A percentile compares a stretch with the other conserved stretches of the same genome.
Conservation (phyloP, 2,888 invertebrate species). For the Neoscelio sp. region DNA sequence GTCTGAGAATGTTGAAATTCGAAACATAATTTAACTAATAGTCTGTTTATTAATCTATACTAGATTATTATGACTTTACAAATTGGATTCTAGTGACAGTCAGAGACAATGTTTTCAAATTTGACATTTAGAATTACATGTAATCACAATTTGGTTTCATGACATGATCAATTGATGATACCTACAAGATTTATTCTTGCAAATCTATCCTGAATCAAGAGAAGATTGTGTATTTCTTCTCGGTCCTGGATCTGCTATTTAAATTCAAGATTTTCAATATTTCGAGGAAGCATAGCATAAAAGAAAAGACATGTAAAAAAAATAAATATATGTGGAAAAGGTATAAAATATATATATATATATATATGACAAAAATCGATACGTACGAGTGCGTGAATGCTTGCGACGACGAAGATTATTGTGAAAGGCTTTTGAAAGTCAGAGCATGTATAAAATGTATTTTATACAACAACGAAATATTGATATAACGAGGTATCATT, state of each 20-base stretch:
- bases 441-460: conserved; percentile 77
- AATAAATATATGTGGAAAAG: conserved; percentile 53
- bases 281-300: conserved; percentile 60
- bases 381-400: conserved; percentile 39
- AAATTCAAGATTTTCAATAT: conserved; percentile 70
- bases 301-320: conserved; percentile 52
- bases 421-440: conserved; percentile 40
- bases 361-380: conserved; percentile 19
- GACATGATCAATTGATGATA: too few relatives aligned
- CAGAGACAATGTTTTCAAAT: too few relatives aligned
- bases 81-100: too few relatives aligned
- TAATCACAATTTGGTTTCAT: too few relatives aligned
- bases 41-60: too few relatives aligned
- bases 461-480: conserved; percentile 74
- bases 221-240: too few relatives aligned
- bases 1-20: too few relatives aligned
- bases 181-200: too few relatives aligned
- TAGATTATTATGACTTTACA: too few relatives aligned
- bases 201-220: too few relatives aligned
- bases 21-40: too few relatives aligned
- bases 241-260: conserved; percentile 72
- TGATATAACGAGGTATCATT: conserved; percentile 72
- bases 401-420: conserved; percentile 43
- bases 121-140: too few relatives aligned
- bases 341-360: conserved; percentile 47